Base-by-base conservation (phyloP, 2,113 vertebrate genomes). In the Monopterus albus region DNA sequence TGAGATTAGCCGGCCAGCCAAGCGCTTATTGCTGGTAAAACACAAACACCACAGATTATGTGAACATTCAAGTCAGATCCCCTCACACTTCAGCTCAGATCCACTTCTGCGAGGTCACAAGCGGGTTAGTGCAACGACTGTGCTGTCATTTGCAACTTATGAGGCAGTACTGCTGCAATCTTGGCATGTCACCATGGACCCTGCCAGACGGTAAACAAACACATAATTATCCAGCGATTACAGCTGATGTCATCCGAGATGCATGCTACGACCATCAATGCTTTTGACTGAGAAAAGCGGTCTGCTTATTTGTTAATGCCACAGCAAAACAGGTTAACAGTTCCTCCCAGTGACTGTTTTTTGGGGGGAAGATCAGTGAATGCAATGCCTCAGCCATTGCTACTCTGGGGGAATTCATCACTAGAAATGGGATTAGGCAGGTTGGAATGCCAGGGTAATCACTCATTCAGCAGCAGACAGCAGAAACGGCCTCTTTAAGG, bases 361-460 rank as follows among this genome's bases (percentile, higher is more conserved):
- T 58, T 40, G 5, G 51, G 20, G 52, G 38, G 11, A 3, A 14
- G 66, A 63, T 60, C 50, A 72, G 36, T 51, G 40, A 80, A 78
- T 61, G 72, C 50, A 47, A 35, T 17, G 43, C 39, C 47, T 86
- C 57, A 81, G 87, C 88, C 88, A 65, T 59, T 78, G 69, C 38
- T 70, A 66, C 74, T 84, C 74, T 79, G 61, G 64, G 86, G 80
- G 85, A 89, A 91, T 86, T 87, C 93, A 81, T 72, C 92, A 87
- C 76, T 84, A 83, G 81, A 88, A 89, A 92, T 92, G 90, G 89
- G 92, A 91, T 90, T 58, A 93, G 80, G 85, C 84, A 87, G 91
- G 65, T 78, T 87, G 86, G 78, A 88, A 93, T 90, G 83, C 86
- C 72, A 65, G 62, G 75, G 88, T 78, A 91, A 88, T 91, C 75